A percentile compares a stretch with the other conserved stretches of the same genome.
Evolutionary conservation across 1,140 invertebrate genomes (phyloP).

Genomic region (Cherax quadricarinatus): DNA sequence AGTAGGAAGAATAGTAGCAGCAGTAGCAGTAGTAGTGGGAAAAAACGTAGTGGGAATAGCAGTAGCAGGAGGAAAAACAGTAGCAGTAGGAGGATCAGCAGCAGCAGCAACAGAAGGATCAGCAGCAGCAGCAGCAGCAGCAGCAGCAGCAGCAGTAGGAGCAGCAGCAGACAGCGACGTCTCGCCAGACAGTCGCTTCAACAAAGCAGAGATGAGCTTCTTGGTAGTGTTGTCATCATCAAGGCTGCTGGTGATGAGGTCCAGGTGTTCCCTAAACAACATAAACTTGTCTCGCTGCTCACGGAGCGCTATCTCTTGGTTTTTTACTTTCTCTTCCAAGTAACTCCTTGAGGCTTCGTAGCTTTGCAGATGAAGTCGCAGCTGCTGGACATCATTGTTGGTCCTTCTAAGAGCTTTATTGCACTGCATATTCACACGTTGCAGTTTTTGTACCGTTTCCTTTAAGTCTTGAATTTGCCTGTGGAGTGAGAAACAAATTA

Average conservation of each 20-base stretch:
- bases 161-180: background rate
- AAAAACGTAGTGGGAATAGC: too few species aligned
- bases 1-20: too few species aligned
- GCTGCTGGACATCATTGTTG: constrained; percentile 7
- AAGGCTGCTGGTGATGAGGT: constrained; percentile 31
- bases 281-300: background rate
- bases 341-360: too few species aligned
- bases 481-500: background rate
- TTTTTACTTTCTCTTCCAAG: background rate
- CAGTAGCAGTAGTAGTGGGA: too few species aligned
- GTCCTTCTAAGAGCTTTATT: background rate
- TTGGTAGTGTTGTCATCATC: constrained; percentile 25
- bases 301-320: background rate
- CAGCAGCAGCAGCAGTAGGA: background rate
- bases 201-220: background rate
- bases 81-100: too few species aligned
- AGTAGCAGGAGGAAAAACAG: too few species aligned
- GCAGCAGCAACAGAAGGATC: too few species aligned
- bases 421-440: constrained; percentile 7
- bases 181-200: background rate
- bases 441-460: background rate
- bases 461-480: background rate
- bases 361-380: background rate
- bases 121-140: too few species aligned
- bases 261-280: constrained; percentile 16